phyloP scores from a whole-genome alignment of 2,797 vertebrate species.

The Eulemur coronatus region DNA sequence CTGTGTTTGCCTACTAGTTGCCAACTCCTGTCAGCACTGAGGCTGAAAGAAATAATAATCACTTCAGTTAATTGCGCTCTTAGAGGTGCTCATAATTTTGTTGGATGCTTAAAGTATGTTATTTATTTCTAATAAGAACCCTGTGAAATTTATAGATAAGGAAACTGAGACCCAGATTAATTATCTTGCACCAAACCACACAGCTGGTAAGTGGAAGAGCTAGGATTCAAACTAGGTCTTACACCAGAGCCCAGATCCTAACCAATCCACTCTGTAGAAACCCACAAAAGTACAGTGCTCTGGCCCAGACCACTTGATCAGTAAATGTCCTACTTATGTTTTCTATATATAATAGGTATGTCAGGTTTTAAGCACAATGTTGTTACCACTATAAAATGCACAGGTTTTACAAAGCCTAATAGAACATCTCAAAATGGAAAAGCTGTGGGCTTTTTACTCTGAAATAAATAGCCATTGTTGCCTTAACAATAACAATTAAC shows the following conservation, averaged over 20 bases:
- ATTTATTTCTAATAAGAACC: background rate
- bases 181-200: background rate
- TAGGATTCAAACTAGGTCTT: background rate
- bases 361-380: background rate
- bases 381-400: background rate
- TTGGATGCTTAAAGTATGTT: background rate
- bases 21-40: background rate
- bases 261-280: background rate
- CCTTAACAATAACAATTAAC: background rate
- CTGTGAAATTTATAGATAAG: background rate
- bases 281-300: background rate
- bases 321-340: background rate
- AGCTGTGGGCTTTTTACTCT: background rate
- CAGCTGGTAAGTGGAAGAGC: background rate
- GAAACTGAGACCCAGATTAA: background rate
- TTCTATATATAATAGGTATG: background rate
- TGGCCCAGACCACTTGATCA: background rate
- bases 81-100: background rate
- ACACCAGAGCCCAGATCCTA: background rate
- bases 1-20: background rate
- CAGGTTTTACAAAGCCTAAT: background rate
- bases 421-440: background rate
- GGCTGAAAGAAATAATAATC: background rate
- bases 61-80: background rate
- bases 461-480: background rate